Evolutionary conservation across 2,888 invertebrate species (phyloP), one percentile per base, ranked within the genome.

Genomic region (Ophion obscuratus): DNA sequence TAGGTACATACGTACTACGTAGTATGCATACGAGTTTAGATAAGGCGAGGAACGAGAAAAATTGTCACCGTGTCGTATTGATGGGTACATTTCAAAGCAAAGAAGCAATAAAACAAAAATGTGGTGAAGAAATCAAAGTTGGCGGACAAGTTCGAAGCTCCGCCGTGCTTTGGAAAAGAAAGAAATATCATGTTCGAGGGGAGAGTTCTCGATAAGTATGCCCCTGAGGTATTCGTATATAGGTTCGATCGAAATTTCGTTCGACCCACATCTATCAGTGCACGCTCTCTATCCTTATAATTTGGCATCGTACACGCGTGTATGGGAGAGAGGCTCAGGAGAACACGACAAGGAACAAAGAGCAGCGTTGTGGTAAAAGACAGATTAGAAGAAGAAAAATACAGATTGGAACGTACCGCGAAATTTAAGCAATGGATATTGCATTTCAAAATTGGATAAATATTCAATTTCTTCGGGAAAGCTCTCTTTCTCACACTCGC

Each of bases 191-290:
- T 17, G 53, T 53, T 17, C 53, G 17, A 53, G 53, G 53, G 17
- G 53, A 36, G 53, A 53, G 17, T 17, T 53, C 17, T 17, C 53
- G 53, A 53, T 53, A 53, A 53, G 53, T 53, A 53, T 53, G 14
- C 20, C 62, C 62, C 24, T 27, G 24, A 81, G 76, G 57, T 62
- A 76, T 53, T 53, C 53, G 53, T 53, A 14, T 53, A 53, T 53
- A 53, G 14, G 53, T 84, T 83, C 68, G 24, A 87, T 70, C 66
- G 75, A 71, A 57, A 71, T 57, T 77, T 31, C 66, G 74, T 73
- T 81, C 93, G 91, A 76, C 92, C 92, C 53, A 53, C 53, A 92
- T 89, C 89, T 90, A 92, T 93, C 93, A 93, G 92, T 92, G 92
- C 92, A 91, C 66, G 10, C 57, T 91, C 90, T 92, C 91, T 91